A percentile compares a stretch with the other conserved stretches of the same genome.
phyloP scores from a whole-genome alignment of 2,797 vertebrate species.

The Falco concolor region DNA sequence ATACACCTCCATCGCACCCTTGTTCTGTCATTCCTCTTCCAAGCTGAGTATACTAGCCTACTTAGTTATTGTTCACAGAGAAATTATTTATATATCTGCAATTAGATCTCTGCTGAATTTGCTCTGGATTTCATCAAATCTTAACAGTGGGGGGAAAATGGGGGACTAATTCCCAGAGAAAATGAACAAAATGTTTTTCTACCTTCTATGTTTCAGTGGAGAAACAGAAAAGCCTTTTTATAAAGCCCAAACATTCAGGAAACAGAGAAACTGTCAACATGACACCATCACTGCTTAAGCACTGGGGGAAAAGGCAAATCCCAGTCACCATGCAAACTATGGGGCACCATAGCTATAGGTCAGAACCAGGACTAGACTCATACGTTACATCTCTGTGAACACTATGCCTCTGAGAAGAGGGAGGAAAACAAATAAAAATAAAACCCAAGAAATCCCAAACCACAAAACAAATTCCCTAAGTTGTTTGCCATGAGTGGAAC shows the following conservation, averaged over 20 bases:
- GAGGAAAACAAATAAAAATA: not conserved
- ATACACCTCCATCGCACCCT: not conserved
- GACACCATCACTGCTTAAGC: not conserved
- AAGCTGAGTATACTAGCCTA: not conserved
- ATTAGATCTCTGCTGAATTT: not conserved
- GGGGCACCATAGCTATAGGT: not conserved
- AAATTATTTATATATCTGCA: not conserved
- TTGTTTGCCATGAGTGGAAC: not conserved
- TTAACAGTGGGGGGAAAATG: accelerated
- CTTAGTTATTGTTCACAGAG: not conserved
- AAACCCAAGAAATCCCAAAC: not conserved
- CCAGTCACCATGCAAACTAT: accelerated
- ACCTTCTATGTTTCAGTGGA: not conserved
- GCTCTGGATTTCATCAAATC: not conserved
- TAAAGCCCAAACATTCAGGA: not conserved
- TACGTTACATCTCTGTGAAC: not conserved
- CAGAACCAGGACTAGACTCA: not conserved
- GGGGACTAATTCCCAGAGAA: not conserved
- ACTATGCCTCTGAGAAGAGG: not conserved
- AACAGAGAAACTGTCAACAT: not conserved
- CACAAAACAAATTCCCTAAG: not conserved
- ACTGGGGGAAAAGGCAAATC: not conserved
- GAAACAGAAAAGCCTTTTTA: not conserved
- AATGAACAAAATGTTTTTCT: not conserved
- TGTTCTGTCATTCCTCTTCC: not conserved